Conservation (phyloP, 2,888 invertebrate species). For the Anagyrus pseudococci region DNA sequence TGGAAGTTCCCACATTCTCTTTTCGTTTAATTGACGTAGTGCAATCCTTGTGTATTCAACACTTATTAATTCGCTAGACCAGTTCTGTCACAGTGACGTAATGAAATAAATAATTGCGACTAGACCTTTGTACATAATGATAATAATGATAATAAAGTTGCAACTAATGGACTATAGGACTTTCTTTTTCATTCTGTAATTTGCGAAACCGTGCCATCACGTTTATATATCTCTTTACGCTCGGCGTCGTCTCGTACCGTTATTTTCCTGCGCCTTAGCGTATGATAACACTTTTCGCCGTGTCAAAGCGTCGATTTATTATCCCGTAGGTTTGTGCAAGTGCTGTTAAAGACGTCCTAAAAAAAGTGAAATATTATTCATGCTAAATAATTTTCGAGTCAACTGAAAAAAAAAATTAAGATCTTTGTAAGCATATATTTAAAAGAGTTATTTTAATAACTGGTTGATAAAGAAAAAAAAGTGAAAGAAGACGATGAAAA, state of each 20-base stretch:
- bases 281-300: constrained; percentile 7
- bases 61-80: constrained; percentile 14
- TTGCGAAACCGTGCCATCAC: constrained; percentile 39
- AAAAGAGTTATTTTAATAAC: constrained; percentile 34
- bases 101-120: constrained; percentile 19
- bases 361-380: constrained; percentile 18
- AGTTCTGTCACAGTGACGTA: constrained; percentile 11
- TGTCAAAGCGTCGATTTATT: constrained; percentile 28
- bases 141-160: constrained; percentile 31
- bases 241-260: constrained; percentile 24
- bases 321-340: constrained; percentile 47
- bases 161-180: constrained; percentile 27
- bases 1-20: constrained; percentile 11
- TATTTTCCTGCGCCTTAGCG: constrained; percentile 17
- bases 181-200: constrained; percentile 28
- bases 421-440: constrained; percentile 11
- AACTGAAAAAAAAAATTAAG: not conserved
- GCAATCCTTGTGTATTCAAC: constrained; percentile 30
- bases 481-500: not conserved
- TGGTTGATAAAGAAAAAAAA: constrained; percentile 15
- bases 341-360: constrained; percentile 18
- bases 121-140: constrained; percentile 39
- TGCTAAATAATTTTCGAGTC: not conserved
- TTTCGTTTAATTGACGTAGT: constrained; percentile 13
- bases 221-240: constrained; percentile 30